Evolutionary conservation across 2,888 invertebrate species (phyloP).

Genomic region (Agrochola lychnidis): DNA sequence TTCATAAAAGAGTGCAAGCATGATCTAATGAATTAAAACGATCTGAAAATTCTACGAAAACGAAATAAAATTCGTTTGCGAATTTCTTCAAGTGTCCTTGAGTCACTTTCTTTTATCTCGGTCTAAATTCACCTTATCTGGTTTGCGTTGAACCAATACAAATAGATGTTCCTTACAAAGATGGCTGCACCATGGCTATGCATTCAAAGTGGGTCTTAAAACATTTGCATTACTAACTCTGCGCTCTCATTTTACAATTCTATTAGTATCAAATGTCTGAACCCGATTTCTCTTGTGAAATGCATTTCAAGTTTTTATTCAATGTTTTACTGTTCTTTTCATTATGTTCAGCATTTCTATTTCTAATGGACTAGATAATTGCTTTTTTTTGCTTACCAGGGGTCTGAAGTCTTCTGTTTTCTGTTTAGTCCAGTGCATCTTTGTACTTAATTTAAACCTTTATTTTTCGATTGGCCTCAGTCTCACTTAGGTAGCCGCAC

Average conservation of each 20-base stretch:
- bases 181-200: constrained; percentile 45
- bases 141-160: constrained; percentile 55
- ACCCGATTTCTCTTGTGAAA: constrained; percentile 46
- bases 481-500: constrained; percentile 1
- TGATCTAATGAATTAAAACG: background rate
- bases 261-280: constrained; percentile 34
- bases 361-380: constrained; percentile 10
- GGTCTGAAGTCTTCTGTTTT: constrained; percentile 36
- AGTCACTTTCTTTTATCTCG: constrained; percentile 67
- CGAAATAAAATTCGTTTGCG: constrained; percentile 15
- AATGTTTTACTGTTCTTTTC: constrained; percentile 29
- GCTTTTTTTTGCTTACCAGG: constrained; percentile 43
- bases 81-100: constrained; percentile 63
- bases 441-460: constrained; percentile 24
- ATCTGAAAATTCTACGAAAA: constrained; percentile 20
- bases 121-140: constrained; percentile 63
- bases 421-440: constrained; percentile 51
- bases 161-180: constrained; percentile 42
- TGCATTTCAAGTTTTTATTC: constrained; percentile 38
- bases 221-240: constrained; percentile 37
- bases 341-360: constrained; percentile 30
- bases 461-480: constrained; percentile 28
- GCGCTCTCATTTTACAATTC: constrained; percentile 45
- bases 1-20: constrained; percentile 6
- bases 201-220: constrained; percentile 45